Conservation (phyloP, 2,888 invertebrate species). For the Agriotes lineatus region DNA sequence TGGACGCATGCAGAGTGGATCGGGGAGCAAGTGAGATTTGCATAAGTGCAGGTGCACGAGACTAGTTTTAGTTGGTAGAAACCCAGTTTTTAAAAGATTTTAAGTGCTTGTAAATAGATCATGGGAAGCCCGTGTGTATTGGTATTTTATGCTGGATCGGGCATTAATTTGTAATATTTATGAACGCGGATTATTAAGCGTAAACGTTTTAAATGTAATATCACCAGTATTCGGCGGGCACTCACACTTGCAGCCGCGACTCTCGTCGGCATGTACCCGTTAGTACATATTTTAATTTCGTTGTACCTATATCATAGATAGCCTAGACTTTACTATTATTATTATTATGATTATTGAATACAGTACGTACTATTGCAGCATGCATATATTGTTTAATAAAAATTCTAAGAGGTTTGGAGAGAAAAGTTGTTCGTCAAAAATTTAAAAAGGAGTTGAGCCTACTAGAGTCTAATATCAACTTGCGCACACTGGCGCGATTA, state of each 20-base stretch:
- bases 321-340: conserved; percentile 27
- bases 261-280: conserved; percentile 16
- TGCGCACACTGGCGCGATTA: conserved; percentile 10
- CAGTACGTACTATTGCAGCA: conserved; percentile 22
- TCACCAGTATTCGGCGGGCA: conserved; percentile 8
- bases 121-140: no score
- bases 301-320: conserved; percentile 24
- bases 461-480: conserved; percentile 28
- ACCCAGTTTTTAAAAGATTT: no score
- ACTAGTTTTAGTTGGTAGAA: no score
- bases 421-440: conserved; percentile 32
- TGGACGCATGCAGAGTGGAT: no score
- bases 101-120: no score
- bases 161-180: no score
- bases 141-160: no score
- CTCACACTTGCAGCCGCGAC: conserved; percentile 13
- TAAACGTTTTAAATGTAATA: no score
- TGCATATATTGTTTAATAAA: conserved; percentile 25
- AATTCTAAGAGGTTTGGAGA: conserved; percentile 30
- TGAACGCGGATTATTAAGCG: no score
- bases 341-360: conserved; percentile 18
- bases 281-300: conserved; percentile 17
- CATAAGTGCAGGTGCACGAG: no score
- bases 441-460: conserved; percentile 29
- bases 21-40: no score